Evolutionary conservation across 2,888 invertebrate genomes (phyloP).

Genomic region (Lepidonotus clava): DNA sequence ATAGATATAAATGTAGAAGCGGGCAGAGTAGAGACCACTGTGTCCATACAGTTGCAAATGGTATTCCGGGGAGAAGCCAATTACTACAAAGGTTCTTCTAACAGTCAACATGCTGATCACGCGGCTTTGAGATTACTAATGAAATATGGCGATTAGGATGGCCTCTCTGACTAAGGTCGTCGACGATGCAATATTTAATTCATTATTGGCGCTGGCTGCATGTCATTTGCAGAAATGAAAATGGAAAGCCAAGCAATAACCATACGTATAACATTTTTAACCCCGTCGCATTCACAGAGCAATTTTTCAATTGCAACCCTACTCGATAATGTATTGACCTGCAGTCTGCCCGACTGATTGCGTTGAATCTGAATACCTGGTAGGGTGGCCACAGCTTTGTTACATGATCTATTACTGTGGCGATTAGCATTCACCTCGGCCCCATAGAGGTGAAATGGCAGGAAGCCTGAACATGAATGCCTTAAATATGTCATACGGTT

Average conservation of each 20-base stretch:
- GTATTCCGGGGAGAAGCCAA: too few relatives aligned
- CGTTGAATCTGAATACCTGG: background rate
- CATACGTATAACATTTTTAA: background rate
- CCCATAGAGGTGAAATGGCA: background rate
- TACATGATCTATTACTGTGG: slow-evolving; percentile 8
- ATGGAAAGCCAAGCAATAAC: slow-evolving; percentile 41
- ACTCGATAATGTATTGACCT: slow-evolving; percentile 28
- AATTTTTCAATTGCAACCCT: slow-evolving; percentile 33
- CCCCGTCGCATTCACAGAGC: slow-evolving; percentile 6
- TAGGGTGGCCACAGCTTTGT: background rate
- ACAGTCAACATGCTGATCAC: too few relatives aligned
- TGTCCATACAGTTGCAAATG: too few relatives aligned
- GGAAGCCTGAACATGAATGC: slow-evolving; percentile 35
- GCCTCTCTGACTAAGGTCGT: slow-evolving; percentile 11
- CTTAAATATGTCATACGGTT: slow-evolving; percentile 3
- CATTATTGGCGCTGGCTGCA: slow-evolving; percentile 6
- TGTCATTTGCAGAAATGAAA: slow-evolving; percentile 44
- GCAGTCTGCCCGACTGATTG: slow-evolving; percentile 22
- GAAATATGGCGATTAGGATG: slow-evolving; percentile 40
- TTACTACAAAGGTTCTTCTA: too few relatives aligned
- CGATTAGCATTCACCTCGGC: slow-evolving; percentile 24
- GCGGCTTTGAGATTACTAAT: background rate
- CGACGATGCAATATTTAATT: slow-evolving; percentile 41
- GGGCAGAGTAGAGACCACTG: too few relatives aligned
- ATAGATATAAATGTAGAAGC: too few relatives aligned